A percentile compares a stretch with the other conserved stretches of the same genome.
Conservation (phyloP, 2,888 invertebrate genomes). For the Lapara coniferarum region DNA sequence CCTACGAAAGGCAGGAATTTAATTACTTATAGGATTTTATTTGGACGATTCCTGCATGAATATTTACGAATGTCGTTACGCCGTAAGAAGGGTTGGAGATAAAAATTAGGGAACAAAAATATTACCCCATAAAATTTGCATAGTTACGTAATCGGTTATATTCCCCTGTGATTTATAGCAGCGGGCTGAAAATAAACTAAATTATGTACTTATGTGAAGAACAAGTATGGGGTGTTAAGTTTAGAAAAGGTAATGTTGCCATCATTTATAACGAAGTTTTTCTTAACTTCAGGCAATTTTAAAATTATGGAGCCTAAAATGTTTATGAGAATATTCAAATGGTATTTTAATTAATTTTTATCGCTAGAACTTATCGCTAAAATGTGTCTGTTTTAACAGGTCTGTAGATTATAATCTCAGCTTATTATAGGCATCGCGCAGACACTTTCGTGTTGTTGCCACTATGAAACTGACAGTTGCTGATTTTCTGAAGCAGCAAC, state of each 20-base stretch:
- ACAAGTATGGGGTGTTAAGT: background rate
- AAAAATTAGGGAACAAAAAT: constrained; percentile 53
- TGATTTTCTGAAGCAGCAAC: too few relatives aligned
- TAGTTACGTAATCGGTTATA: constrained; percentile 47
- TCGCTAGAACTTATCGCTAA: too few relatives aligned
- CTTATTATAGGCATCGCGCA: too few relatives aligned
- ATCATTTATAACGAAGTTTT: too few relatives aligned
- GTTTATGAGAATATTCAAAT: too few relatives aligned
- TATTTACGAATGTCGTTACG: constrained; percentile 40
- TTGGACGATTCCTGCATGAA: constrained; percentile 38
- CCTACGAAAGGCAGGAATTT: background rate
- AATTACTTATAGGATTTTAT: constrained; percentile 29
- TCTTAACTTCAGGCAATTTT: too few relatives aligned
- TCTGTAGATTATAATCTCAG: too few relatives aligned
- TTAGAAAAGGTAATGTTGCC: background rate
- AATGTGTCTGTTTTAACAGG: too few relatives aligned
- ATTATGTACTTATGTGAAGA: background rate
- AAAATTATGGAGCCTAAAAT: too few relatives aligned
- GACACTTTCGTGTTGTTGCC: too few relatives aligned
- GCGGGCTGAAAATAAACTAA: constrained; percentile 14
- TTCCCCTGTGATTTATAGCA: constrained; percentile 42
- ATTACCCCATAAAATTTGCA: constrained; percentile 56
- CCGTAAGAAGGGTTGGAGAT: constrained; percentile 41
- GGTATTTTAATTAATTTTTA: too few relatives aligned
- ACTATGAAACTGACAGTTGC: too few relatives aligned